Evolutionary conservation across 2,797 vertebrate species (phyloP).

Genomic region (Muscicapa comitata): DNA sequence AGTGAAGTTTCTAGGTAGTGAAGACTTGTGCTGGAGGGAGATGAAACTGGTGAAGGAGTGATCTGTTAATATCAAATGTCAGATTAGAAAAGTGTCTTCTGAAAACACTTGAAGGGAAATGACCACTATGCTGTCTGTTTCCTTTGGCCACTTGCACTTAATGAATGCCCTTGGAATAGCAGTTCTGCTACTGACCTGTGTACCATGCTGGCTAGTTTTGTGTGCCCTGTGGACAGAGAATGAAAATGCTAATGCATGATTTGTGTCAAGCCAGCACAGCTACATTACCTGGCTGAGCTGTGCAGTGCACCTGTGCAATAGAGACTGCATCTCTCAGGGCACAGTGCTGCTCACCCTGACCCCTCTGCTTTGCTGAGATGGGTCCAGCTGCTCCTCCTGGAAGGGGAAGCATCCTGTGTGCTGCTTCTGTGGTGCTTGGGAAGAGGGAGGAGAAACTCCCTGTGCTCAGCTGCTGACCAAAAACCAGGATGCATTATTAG

Average conservation of each 20-base stretch:
- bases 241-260: background rate
- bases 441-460: background rate
- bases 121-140: background rate
- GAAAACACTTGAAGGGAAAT: background rate
- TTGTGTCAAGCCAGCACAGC: background rate
- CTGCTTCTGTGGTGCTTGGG: background rate
- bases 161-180: background rate
- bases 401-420: background rate
- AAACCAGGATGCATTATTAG: background rate
- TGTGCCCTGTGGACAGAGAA: background rate
- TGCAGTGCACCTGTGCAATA: background rate
- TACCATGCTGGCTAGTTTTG: background rate
- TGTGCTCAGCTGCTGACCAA: background rate
- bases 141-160: background rate
- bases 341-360: background rate
- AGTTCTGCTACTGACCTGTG: background rate
- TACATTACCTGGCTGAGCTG: background rate
- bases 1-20: background rate
- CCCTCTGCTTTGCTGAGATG: background rate
- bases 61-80: background rate
- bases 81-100: background rate
- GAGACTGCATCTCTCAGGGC: background rate
- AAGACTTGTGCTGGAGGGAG: background rate
- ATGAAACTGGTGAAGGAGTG: background rate
- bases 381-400: background rate